phyloP scores from a whole-genome alignment of 2,797 vertebrate genomes.

The Amniataba percoides region DNA sequence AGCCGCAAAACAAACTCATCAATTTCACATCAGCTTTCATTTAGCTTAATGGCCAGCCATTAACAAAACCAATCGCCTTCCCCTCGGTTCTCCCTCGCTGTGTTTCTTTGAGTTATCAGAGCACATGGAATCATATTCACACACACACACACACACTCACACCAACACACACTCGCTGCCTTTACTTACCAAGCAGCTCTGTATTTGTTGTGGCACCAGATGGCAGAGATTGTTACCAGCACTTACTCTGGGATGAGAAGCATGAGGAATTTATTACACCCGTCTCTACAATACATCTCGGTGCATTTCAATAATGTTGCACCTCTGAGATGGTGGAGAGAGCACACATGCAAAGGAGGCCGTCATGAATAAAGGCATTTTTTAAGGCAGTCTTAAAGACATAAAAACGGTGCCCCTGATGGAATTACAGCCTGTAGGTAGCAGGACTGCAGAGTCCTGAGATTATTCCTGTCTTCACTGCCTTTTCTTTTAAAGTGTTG shows the following conservation, averaged over 20 bases:
- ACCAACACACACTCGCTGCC: background rate
- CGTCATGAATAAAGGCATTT: slow-evolving; percentile 76
- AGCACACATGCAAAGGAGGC: slow-evolving; percentile 65
- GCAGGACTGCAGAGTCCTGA: slow-evolving; percentile 17
- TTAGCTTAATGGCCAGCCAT: slow-evolving; percentile 77
- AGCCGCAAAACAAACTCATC: slow-evolving; percentile 77
- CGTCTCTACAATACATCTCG: slow-evolving; percentile 60
- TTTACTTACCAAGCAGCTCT: slow-evolving; percentile 36
- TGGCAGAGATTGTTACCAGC: slow-evolving; percentile 51
- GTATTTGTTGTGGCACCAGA: slow-evolving; percentile 57
- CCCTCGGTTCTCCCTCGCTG: slow-evolving; percentile 34
- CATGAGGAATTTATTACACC: slow-evolving; percentile 62
- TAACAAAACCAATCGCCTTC: slow-evolving; percentile 67
- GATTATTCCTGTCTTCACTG: slow-evolving; percentile 16
- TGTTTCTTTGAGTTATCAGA: slow-evolving; percentile 49
- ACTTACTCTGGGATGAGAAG: slow-evolving; percentile 38
- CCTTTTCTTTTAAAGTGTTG: background rate
- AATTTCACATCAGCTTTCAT: slow-evolving; percentile 80
- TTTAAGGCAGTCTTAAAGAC: slow-evolving; percentile 65
- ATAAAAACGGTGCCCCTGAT: slow-evolving; percentile 28
- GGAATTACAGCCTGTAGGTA: slow-evolving; percentile 22
- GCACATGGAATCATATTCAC: slow-evolving; percentile 42
- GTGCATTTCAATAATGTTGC: slow-evolving; percentile 70
- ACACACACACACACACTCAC: slow-evolving; percentile 3
- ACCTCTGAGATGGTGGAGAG: slow-evolving; percentile 49